Evolutionary conservation across 2,797 vertebrate genomes (phyloP), one percentile per base, ranked within the genome.

Genomic region (Anguilla anguilla): DNA sequence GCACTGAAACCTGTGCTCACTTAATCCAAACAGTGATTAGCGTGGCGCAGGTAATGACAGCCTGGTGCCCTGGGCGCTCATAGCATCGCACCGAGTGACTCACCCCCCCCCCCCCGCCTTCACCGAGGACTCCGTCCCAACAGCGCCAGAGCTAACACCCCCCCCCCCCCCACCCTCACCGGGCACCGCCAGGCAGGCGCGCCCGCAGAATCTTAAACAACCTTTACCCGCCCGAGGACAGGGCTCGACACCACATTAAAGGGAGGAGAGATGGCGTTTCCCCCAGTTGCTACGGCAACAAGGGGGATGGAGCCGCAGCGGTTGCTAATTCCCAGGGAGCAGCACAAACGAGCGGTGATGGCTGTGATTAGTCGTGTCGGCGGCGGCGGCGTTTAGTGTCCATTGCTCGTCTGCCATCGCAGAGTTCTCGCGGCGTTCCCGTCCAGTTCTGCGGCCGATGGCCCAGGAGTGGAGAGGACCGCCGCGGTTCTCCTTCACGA

Each of bases 221-320:
- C 43, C 53, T 59, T 49, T 64, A 15, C 25, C 11, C 83, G 85
- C 87, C 72, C 77, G 39, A 28, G 83, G 67, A 35, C 25, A 77
- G 35, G 67, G 69, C 31, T 22, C 15, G 74, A 85, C 22, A 25
- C 15, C 35, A 46, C 69, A 35, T 77, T n/a, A 67, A n/a, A 77
- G 82, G 28, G 49, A 55, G 51, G 49, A 49, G 13, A 0, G 39
- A 11, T 49, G 51, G 69, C 28, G 57, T 49, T 83, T 85, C 85
- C 87, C 35, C 35, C 51, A 77, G 87, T 88, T 88, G 69, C 87
- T 83, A 88, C 31, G 83, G 87, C 35, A 85, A 88, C 87, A 49
- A 51, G 57, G 61, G 64, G 61, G 51, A 67, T 46, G 43, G 81
- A 17, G 61, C 69, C n/a, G 53, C 25, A 59, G 83, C 69, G 28